A percentile compares a stretch with the other conserved stretches of the same genome.
phyloP scores from a whole-genome alignment of 1,140 invertebrate species.

The Palaemon carinicauda region DNA sequence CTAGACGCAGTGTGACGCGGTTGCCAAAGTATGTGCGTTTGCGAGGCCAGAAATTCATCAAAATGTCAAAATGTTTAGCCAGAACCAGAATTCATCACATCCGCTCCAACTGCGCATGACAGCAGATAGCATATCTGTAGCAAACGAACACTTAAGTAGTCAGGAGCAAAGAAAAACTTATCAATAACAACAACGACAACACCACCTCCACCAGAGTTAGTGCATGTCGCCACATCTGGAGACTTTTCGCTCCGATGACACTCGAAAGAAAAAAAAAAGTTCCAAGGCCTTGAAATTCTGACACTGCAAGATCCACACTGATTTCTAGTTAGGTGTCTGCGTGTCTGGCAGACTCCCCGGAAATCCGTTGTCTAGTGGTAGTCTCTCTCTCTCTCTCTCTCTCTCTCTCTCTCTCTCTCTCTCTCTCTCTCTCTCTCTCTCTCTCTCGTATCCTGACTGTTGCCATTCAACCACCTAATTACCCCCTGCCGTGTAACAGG shows the following conservation, averaged over 20 bases:
- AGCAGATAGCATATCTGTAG: no score
- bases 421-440: not conserved
- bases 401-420: not conserved
- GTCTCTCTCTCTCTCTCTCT: not conserved
- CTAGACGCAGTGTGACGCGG: constrained; percentile 3
- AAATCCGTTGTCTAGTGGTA: not conserved
- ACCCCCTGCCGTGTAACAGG: no score
- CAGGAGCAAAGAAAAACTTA: no score
- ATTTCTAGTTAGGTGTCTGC: not conserved
- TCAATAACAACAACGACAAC: no score
- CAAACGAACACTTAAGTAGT: no score
- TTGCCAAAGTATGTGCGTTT: constrained; percentile 10
- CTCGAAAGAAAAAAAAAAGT: no score
- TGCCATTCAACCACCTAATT: no score
- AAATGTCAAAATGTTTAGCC: constrained; percentile 1
- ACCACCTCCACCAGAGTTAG: no score
- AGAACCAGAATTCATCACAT: not conserved
- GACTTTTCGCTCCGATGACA: no score
- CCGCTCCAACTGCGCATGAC: no score
- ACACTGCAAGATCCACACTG: not conserved
- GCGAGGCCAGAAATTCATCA: not conserved
- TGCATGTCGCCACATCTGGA: not conserved
- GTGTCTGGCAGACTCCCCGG: not conserved
- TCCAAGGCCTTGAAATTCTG: not conserved
- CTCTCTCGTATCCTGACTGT: not conserved